Evolutionary conservation across 2,113 vertebrate genomes (phyloP).

Genomic region (Prolemur simus): DNA sequence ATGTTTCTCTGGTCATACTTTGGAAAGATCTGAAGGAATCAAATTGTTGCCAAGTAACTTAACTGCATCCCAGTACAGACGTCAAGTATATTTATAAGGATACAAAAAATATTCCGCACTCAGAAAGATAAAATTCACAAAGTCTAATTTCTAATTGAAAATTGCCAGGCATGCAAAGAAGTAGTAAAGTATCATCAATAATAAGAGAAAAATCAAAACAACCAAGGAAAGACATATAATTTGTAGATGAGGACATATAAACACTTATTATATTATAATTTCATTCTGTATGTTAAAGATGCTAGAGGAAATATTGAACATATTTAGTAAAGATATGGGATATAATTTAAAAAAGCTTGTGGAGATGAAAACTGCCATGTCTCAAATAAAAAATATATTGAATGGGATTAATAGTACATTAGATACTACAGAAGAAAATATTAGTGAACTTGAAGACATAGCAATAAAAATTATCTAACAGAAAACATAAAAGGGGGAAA

Average conservation of each 20-base stretch:
- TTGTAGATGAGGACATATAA: neutral
- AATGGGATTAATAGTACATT: neutral
- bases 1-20: neutral
- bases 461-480: neutral
- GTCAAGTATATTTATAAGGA: neutral
- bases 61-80: neutral
- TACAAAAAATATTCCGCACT: neutral
- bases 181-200: neutral
- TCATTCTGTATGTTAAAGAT: neutral
- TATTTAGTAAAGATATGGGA: neutral
- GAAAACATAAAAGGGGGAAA: neutral
- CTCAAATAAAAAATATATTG: neutral
- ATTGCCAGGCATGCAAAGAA: neutral
- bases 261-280: neutral
- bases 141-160: neutral
- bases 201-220: neutral
- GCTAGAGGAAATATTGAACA: neutral
- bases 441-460: neutral
- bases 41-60: neutral
- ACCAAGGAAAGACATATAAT: neutral
- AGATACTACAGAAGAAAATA: neutral
- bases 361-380: neutral
- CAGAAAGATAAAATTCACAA: neutral
- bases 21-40: neutral
- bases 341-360: neutral